These are phyloP conservation scores for Philypnodon macrostomus DNA, from an alignment of 2,797 vertebrate genomes.

Conservation along the genomic window DNA sequence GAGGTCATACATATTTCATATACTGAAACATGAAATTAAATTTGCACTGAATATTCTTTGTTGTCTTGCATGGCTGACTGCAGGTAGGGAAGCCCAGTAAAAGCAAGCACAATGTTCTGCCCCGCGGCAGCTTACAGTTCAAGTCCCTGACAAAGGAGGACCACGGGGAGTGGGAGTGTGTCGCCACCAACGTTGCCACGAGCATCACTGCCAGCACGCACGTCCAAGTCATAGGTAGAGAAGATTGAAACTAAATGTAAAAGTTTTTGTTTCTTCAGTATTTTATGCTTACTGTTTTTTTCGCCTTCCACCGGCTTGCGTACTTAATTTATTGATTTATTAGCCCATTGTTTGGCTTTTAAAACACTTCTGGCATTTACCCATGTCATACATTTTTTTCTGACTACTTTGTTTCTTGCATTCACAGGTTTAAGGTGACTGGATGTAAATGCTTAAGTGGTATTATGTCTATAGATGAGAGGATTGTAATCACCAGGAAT, in stretches of 20 bases:
- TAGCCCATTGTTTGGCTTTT: too few relatives aligned
- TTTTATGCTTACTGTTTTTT: neutral
- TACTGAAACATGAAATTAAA: neutral
- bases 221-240: slow-evolving; percentile 91
- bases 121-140: slow-evolving; percentile 94
- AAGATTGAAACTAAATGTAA: neutral
- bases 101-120: slow-evolving; percentile 97
- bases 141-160: slow-evolving; percentile 96
- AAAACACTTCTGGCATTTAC: too few relatives aligned
- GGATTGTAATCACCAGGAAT: too few relatives aligned
- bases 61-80: slow-evolving; percentile 19
- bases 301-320: too few relatives aligned
- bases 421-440: too few relatives aligned
- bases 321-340: too few relatives aligned
- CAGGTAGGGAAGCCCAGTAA: slow-evolving; percentile 98
- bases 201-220: slow-evolving; percentile 99
- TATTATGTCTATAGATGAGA: too few relatives aligned
- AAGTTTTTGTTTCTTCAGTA: neutral
- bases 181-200: slow-evolving; percentile 95
- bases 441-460: too few relatives aligned
- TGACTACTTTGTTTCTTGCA: too few relatives aligned
- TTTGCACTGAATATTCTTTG: neutral
- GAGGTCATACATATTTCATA: slow-evolving; percentile 3
- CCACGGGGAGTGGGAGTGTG: slow-evolving; percentile 98
- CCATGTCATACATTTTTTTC: too few relatives aligned